A percentile compares a stretch with the other conserved stretches of the same genome.
phyloP scores from a whole-genome alignment of 2,888 invertebrate genomes.

The Netelia inedita region DNA sequence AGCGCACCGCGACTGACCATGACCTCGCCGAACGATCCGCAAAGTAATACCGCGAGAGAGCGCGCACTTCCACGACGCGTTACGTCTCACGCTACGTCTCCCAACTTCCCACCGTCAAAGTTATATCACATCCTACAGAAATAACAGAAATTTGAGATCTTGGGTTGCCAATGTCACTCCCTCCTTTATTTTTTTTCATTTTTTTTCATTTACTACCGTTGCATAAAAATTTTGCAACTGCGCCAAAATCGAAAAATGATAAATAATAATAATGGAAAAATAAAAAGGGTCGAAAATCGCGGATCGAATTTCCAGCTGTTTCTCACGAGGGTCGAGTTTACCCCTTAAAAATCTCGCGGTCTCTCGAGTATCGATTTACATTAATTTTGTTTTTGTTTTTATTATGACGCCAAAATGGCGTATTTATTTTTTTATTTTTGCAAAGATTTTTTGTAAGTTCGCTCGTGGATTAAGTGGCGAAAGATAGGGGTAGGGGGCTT shows the following conservation, averaged over 20 bases:
- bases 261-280: slow-evolving; percentile 1
- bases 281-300: slow-evolving; percentile 22
- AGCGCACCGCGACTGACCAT: slow-evolving; percentile 83
- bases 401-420: background rate
- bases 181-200: background rate
- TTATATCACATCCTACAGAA: background rate
- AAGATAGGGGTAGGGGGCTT: background rate
- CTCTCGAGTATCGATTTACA: slow-evolving; percentile 44
- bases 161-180: too few relatives aligned
- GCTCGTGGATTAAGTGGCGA: background rate
- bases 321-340: slow-evolving; percentile 45
- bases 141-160: background rate
- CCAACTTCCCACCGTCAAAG: background rate
- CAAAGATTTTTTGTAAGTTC: background rate
- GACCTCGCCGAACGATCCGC: slow-evolving; percentile 84
- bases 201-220: background rate
- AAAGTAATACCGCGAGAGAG: slow-evolving; percentile 77
- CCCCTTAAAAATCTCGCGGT: background rate
- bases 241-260: slow-evolving; percentile 9
- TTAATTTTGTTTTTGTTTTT: background rate
- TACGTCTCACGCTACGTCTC: slow-evolving; percentile 60
- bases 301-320: slow-evolving; percentile 30
- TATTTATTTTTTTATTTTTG: background rate
- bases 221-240: background rate
- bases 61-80: slow-evolving; percentile 71